Evolutionary conservation across 2,113 vertebrate species (phyloP), one percentile per base, ranked within the genome.

Genomic region (Sclerurus mexicanus): DNA sequence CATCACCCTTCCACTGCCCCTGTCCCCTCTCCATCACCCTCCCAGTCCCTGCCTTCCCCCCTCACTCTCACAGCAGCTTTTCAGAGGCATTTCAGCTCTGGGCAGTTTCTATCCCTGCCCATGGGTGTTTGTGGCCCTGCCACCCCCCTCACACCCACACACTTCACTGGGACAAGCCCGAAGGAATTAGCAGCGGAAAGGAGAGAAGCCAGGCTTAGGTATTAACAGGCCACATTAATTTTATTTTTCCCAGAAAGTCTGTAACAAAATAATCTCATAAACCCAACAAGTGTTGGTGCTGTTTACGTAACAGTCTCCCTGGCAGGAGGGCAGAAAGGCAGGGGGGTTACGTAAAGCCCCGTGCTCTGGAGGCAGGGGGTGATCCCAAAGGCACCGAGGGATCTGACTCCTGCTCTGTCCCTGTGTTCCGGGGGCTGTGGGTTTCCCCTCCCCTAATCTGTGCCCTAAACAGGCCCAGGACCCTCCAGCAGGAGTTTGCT

Each of bases 101-200:
- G 50, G 76, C 46, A 33, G 17, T 24, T 52, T 18, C 52, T 62
- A 60, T 24, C 44, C 58, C 56, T 17, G 31, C 46, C 64, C 9
- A 0, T 1, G 10, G 10, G 18, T 78, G 22, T 11, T 85, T 12
- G 31, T 30, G 7, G 14, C 63, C 9, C 1, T 6, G 15, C 25
- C 39, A 31, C 37, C 28, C 4, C 7, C 44, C 30, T 49, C 33
- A 2, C 6, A 6, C 68, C 77, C 10, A 2, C 40, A 8, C 5
- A 0, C 27, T 8, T 4, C 62, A 2, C 0, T 1, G 4, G 66
- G 47, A 47, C 31, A 2, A 19, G 6, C 76, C 84, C 2, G 0
- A 5, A 17, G 87, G 88, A 69, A 56, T 91, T 52, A 64, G 1
- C 7, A 1, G 69, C 0, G 0, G 22, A 6, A 59, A 59, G 56